Percentiles rank a stretch among this genome's conserved stretches.
These are phyloP conservation scores for Parnassius mnemosyne DNA, from an alignment of 2,888 invertebrate genomes.

Conservation along the genomic window DNA sequence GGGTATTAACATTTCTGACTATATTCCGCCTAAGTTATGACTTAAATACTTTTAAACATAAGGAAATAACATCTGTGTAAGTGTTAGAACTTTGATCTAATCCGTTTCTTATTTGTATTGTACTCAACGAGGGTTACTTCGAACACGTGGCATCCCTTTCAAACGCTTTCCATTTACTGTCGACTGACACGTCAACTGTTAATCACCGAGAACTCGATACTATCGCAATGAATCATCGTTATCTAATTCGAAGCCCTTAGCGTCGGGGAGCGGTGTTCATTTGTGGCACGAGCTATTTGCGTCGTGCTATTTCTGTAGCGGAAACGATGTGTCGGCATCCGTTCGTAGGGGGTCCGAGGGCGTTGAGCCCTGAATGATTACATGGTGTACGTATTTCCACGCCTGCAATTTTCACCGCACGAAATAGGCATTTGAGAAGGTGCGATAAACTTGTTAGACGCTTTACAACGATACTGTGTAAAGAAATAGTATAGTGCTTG, in stretches of 20 bases:
- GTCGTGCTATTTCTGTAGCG: conserved; percentile 40
- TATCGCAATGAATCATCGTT: conserved; percentile 32
- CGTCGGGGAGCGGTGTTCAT: conserved; percentile 8
- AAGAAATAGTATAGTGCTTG: no score
- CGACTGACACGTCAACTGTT: conserved; percentile 23
- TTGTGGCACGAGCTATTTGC: conserved; percentile 35
- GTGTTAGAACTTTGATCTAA: background rate
- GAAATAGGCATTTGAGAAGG: conserved; percentile 26
- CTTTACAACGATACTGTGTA: background rate
- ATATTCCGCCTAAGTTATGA: no score
- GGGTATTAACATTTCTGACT: no score
- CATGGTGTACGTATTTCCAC: conserved; percentile 14
- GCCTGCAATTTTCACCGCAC: conserved; percentile 12
- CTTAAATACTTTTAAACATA: background rate
- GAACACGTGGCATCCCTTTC: conserved; percentile 23
- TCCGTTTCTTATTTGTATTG: conserved; percentile 1
- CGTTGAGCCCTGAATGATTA: conserved; percentile 32
- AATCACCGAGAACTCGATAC: conserved; percentile 23
- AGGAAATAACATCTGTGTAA: background rate
- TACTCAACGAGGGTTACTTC: conserved; percentile 5
- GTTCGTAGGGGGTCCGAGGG: conserved; percentile 45
- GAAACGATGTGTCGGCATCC: conserved; percentile 40
- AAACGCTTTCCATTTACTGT: conserved; percentile 24
- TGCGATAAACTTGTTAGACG: conserved; percentile 17
- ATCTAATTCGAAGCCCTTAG: conserved; percentile 33